These are phyloP conservation scores for Lanistes nyassanus DNA, from an alignment of 1,140 invertebrate species.

Conservation along the genomic window DNA sequence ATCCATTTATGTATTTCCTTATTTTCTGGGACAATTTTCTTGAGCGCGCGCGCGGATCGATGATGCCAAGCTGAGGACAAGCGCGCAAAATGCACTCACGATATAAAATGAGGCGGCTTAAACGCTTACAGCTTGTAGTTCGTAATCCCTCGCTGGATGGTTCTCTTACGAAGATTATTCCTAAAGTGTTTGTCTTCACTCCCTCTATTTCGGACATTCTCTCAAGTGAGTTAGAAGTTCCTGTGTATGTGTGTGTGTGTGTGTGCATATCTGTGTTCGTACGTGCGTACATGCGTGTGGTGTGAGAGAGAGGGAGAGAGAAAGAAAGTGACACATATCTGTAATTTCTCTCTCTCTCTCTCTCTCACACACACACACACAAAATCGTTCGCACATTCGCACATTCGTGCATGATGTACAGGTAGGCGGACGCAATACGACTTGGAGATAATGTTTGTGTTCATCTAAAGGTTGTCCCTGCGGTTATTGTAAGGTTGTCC, in stretches of 20 bases:
- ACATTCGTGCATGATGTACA: too few relatives aligned
- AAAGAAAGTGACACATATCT: too few relatives aligned
- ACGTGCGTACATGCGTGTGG: background rate
- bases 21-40: background rate
- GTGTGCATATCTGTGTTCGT: background rate
- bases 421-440: too few relatives aligned
- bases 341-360: too few relatives aligned
- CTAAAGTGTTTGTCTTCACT: background rate
- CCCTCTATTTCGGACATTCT: too few relatives aligned
- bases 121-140: background rate
- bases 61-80: background rate
- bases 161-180: background rate
- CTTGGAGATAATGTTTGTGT: too few relatives aligned
- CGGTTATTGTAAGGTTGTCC: too few relatives aligned
- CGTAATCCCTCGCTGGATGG: background rate
- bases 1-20: background rate
- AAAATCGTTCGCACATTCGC: too few relatives aligned
- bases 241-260: constrained; percentile 2
- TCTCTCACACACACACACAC: too few relatives aligned
- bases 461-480: too few relatives aligned
- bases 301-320: too few relatives aligned
- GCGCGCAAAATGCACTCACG: too few relatives aligned
- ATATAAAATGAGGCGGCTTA: background rate
- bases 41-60: background rate
- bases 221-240: background rate